phyloP scores from a whole-genome alignment of 2,888 invertebrate genomes.

The Acanthococcus lagerstroemiae region DNA sequence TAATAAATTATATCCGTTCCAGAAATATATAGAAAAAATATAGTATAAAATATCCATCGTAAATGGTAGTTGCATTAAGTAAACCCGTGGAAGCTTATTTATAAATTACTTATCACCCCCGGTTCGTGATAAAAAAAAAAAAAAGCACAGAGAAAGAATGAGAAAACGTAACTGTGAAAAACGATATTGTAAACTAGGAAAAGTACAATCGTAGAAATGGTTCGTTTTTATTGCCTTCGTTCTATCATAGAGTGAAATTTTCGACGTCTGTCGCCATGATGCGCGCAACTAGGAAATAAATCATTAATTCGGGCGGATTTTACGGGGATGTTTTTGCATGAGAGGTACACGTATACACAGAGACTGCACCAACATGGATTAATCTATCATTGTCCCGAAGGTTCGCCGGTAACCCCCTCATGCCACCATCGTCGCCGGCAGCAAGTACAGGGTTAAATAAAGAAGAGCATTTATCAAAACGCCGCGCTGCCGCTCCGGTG shows the following conservation, averaged over 20 bases:
- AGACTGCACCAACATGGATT: conserved; percentile 1
- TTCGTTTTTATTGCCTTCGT: conserved; percentile 6
- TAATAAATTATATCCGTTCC: not conserved
- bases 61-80: not conserved
- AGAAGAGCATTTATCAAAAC: conserved; percentile 26
- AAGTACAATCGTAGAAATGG: conserved; percentile 6
- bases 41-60: not conserved
- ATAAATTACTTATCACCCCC: conserved; percentile 21
- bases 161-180: not conserved
- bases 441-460: conserved; percentile 19
- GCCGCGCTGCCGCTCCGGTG: not conserved
- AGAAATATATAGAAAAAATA: too few relatives aligned
- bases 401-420: not conserved
- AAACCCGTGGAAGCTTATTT: conserved; percentile 14
- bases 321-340: conserved; percentile 12
- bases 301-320: conserved; percentile 17
- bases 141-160: not conserved
- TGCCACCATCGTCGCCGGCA: not conserved
- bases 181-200: conserved; percentile 7
- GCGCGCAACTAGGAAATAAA: conserved; percentile 8
- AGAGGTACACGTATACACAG: not conserved
- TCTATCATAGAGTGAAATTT: conserved; percentile 13
- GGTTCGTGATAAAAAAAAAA: not conserved
- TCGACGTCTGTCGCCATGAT: conserved; percentile 1
- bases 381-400: conserved; percentile 21